phyloP scores from a whole-genome alignment of 2,888 invertebrate species.

The Sturmia bella region DNA sequence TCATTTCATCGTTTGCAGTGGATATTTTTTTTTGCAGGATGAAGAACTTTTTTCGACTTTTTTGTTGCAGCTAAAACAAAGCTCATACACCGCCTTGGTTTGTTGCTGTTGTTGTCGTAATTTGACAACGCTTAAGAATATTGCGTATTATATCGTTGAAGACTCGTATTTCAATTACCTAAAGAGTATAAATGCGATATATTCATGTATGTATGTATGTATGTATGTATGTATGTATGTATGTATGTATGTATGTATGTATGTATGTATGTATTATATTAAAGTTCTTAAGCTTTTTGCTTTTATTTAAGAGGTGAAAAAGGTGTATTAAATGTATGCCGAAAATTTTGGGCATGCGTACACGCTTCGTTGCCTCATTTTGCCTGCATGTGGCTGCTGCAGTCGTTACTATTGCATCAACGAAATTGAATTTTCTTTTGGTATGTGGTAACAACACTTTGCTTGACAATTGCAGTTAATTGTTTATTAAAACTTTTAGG shows the following conservation, averaged over 20 bases:
- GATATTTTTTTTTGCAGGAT: conserved; percentile 5
- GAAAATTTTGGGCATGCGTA: conserved; percentile 68
- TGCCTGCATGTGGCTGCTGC: conserved; percentile 21
- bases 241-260: too few relatives aligned
- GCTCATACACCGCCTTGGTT: conserved; percentile 64
- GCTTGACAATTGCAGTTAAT: conserved; percentile 62
- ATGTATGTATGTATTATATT: conserved; percentile 7
- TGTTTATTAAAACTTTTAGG: conserved; percentile 52
- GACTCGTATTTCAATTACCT: background rate
- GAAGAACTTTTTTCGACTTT: background rate
- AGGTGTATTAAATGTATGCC: conserved; percentile 62
- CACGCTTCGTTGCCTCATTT: conserved; percentile 39
- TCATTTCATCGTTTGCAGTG: conserved; percentile 30
- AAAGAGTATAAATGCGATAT: background rate
- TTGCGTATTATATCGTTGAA: conserved; percentile 10
- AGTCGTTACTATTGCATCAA: background rate
- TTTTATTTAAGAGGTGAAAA: conserved; percentile 3
- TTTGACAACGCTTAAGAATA: conserved; percentile 57
- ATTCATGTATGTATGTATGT: background rate
- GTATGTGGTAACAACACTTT: conserved; percentile 67
- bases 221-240: background rate
- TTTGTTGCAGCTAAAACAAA: conserved; percentile 51
- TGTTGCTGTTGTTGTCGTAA: conserved; percentile 53
- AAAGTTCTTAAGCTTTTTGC: conserved; percentile 15
- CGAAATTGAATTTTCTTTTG: conserved; percentile 63